Evolutionary conservation across 2,888 invertebrate genomes (phyloP).

Genomic region (Venustoraphidia nigricollis): DNA sequence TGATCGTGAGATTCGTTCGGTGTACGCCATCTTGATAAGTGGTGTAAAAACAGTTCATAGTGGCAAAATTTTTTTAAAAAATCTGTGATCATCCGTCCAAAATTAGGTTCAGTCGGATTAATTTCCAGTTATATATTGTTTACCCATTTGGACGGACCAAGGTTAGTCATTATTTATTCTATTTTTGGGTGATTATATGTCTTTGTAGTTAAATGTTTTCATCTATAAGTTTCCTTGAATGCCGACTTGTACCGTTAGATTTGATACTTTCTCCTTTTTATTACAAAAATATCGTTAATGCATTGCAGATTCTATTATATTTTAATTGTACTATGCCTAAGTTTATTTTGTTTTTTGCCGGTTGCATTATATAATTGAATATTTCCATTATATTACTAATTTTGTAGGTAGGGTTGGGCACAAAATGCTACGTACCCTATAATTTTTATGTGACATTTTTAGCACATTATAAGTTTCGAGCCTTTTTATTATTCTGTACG

Average conservation of each 20-base stretch:
- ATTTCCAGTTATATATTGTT: conserved; percentile 29
- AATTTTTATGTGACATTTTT: no score
- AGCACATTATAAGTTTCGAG: no score
- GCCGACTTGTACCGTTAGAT: conserved; percentile 9
- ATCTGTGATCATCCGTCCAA: conserved; percentile 31
- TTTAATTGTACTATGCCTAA: conserved; percentile 3
- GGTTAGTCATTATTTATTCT: conserved; percentile 43
- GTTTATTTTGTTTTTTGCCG: conserved; percentile 1
- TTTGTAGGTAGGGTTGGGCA: no score
- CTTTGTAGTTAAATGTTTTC: conserved; percentile 6
- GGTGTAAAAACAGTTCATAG: conserved; percentile 25
- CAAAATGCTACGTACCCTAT: no score
- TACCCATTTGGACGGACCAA: conserved; percentile 69
- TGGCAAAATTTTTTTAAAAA: conserved; percentile 21
- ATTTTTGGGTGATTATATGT: conserved; percentile 16
- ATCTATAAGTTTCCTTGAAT: conserved; percentile 5
- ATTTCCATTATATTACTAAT: no score
- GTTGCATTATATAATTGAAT: conserved; percentile 3
- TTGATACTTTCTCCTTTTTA: neutral
- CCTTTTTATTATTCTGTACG: no score
- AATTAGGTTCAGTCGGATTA: conserved; percentile 22
- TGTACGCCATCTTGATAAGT: conserved; percentile 33
- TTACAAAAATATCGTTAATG: neutral
- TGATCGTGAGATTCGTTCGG: conserved; percentile 27
- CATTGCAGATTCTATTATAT: neutral